These are phyloP conservation scores for Pachymerium ferrugineum DNA, from an alignment of 2,888 invertebrate species.

Conservation along the genomic window DNA sequence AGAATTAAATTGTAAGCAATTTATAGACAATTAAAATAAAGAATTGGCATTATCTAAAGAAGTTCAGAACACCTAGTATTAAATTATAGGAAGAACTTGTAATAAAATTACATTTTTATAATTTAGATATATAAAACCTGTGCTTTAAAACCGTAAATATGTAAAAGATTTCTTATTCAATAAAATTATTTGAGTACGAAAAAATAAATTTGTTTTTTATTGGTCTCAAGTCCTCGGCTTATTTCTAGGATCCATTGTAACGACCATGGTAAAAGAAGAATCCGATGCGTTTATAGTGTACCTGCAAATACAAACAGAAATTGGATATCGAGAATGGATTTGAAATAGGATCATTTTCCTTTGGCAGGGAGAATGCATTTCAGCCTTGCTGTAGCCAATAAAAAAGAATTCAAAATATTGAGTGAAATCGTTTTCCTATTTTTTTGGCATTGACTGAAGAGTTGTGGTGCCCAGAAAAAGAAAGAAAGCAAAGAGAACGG, in stretches of 20 bases:
- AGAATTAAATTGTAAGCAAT: too few species aligned
- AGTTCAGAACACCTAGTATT: too few species aligned
- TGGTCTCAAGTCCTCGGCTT: slow-evolving; percentile 1
- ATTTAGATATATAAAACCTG: too few species aligned
- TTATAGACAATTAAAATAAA: too few species aligned
- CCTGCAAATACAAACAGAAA: slow-evolving; percentile 15
- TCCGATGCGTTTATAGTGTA: slow-evolving; percentile 14
- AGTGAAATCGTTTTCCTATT: slow-evolving; percentile 9
- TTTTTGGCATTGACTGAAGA: slow-evolving; percentile 10
- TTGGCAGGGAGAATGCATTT: background rate
- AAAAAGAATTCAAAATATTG: slow-evolving; percentile 6
- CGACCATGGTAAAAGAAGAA: slow-evolving; percentile 16
- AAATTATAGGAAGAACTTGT: too few species aligned
- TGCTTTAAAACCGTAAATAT: too few species aligned
- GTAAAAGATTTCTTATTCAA: too few species aligned
- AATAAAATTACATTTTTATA: too few species aligned
- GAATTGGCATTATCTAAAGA: too few species aligned
- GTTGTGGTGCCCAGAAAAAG: background rate
- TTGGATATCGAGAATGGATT: slow-evolving; percentile 11
- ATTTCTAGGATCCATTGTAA: background rate
- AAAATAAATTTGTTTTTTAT: slow-evolving; percentile 7
- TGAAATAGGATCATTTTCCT: slow-evolving; percentile 15
- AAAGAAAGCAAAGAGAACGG: background rate
- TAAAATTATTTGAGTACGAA: too few species aligned
- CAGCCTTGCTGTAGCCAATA: background rate